Evolutionary conservation across 2,113 vertebrate species (phyloP), one percentile per base, ranked within the genome.

Genomic region (Rissa tridactyla): DNA sequence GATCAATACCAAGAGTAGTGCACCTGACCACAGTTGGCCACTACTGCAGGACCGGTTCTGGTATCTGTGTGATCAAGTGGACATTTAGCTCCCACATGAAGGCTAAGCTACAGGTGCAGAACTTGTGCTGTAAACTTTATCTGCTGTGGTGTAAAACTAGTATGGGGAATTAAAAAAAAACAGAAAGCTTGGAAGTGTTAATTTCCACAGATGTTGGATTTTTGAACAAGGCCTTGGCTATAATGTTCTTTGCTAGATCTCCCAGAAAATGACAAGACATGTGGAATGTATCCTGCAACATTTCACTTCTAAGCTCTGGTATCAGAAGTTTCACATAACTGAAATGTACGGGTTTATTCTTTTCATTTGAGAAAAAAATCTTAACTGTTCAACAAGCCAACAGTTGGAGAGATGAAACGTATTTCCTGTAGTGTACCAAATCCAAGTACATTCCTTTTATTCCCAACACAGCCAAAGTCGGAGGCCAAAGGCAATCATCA

Each of bases 361-460:
- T 78, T 71, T 64, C 44, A 65, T 42, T 44, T 70, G 49, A 83
- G 64, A 38, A 61, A 71, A 80, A 82, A 82, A n/a, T 49, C 58
- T 72, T 57, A 78, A 36, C 72, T 70, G 15, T 65, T 36, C 6
- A 44, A 36, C 69, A 82, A 91, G 52, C 57, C 89, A 96, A 6
- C 1, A 2, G 18, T 0, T 92, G 57, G 61, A 82, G 68, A 86
- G 73, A 60, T 30, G 36, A 82, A 91, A 87, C 14, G 38, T 26
- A 72, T 86, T 93, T 95, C 79, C 76, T 88, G 62, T 11, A 70
- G 72, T 34, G 27, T 62, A 65, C 12, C 70, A 91, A 58, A 62
- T 88, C 82, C 86, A 90, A 96, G 54, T 20, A 86, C 64, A 80
- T 88, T 94, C 82, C 76, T 92, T 38, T 69, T 81, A 36, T 88